Base-by-base conservation (phyloP, 2,888 invertebrate species). In the Hirtodrosophila trivittata region DNA sequence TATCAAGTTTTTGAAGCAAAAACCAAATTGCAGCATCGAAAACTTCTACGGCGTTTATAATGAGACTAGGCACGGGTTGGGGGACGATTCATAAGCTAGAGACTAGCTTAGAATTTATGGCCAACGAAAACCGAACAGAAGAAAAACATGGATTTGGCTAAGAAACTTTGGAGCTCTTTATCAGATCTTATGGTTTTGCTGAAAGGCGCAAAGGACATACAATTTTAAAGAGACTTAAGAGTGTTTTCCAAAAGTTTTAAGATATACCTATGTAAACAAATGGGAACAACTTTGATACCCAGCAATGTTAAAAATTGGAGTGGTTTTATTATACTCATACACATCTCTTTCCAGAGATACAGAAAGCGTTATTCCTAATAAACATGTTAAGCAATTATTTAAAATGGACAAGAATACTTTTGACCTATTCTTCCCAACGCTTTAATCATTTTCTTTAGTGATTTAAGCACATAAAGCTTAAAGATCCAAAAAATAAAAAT, bases 11-110 rank as follows among this genome's bases (percentile, higher is more conserved):
- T 63, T 42, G 25, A 13, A 33, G 63, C 55, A 63, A 62, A 64
- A 68, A 37, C 46, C 52, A 35, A 70, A 69, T 58, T 68, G 62
- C 63, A 62, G 57, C 62, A 41, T 16, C 14, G 26, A 46, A 64
- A 64, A 74, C 56, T 74, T 65, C 10, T 18, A 12, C 10, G 13
- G 37, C 50, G 41, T 33, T 51, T 63, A 52, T 68, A 74, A 64
- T 64, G 59, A 58, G 49, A 21, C 12, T 2, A 12, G 7, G 13
- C 33, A n/a, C n/a, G 30, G n/a, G 9, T 30, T 30, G 9, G 28
- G 6, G 10, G 33, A 33, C 12, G 9, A 2, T n/a, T 33, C 25
- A 64, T 64, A 71, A 62, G 72, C 62, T 46, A 35, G 12, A 62
- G 50, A 45, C 59, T 49, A 42, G 33, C 30, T 42, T 38, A 16